These are phyloP conservation scores for Oncopodura yosiiana DNA, from an alignment of 1,140 invertebrate genomes.

Conservation along the genomic window DNA sequence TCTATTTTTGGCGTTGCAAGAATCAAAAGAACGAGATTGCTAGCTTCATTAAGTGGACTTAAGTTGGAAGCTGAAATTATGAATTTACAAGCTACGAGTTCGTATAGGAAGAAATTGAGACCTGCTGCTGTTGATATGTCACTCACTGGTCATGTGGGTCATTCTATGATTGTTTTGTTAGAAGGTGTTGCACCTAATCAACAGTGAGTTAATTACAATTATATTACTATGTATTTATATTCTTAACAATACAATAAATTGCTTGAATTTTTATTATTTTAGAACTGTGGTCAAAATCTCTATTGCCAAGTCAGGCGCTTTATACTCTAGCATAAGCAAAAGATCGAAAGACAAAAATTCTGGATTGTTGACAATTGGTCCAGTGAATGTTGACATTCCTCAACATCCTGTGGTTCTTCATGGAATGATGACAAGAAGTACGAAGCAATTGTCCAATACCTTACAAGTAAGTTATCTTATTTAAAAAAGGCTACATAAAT, in stretches of 20 bases:
- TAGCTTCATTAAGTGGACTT: constrained; percentile 83
- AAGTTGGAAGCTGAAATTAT: constrained; percentile 84
- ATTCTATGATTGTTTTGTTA: constrained; percentile 81
- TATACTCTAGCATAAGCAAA: constrained; percentile 73
- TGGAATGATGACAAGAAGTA: constrained; percentile 91
- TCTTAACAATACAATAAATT: not conserved
- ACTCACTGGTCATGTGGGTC: constrained; percentile 77
- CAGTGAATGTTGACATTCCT: constrained; percentile 85
- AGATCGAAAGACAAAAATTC: constrained; percentile 75
- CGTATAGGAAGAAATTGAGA: constrained; percentile 65
- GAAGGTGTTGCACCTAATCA: constrained; percentile 81
- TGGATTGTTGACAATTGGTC: constrained; percentile 73
- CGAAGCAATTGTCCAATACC: constrained; percentile 83
- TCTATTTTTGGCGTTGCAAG: constrained; percentile 79
- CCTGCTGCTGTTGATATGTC: constrained; percentile 68
- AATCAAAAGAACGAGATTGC: constrained; percentile 73
- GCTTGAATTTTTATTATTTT: constrained; percentile 24
- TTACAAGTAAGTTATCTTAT: constrained; percentile 57
- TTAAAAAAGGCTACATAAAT: not conserved
- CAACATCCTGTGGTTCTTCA: constrained; percentile 93
- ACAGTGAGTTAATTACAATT: constrained; percentile 60
- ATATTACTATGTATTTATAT: constrained; percentile 19
- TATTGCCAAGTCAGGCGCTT: constrained; percentile 79
- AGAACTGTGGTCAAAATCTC: constrained; percentile 88
- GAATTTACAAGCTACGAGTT: constrained; percentile 65